Evolutionary conservation across 2,888 invertebrate genomes (phyloP).

Genomic region (Agapostemon virescens): DNA sequence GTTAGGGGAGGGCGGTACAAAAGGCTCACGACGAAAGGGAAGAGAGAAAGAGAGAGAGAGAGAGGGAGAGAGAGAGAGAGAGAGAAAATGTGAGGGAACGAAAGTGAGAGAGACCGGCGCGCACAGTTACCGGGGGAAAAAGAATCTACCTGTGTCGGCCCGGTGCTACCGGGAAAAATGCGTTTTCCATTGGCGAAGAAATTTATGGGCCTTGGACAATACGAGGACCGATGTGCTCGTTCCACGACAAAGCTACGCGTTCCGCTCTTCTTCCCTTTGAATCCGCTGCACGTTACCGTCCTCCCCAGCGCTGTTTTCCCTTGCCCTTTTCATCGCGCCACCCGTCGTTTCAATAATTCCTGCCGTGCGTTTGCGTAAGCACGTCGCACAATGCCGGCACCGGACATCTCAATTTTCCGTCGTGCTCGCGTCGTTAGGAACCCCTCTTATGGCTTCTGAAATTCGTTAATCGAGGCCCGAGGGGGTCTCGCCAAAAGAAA

Average conservation of each 20-base stretch:
- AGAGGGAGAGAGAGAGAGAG: too few relatives aligned
- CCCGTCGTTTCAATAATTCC: slow-evolving; percentile 64
- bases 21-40: slow-evolving; percentile 26
- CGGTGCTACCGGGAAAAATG: slow-evolving; percentile 74
- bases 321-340: slow-evolving; percentile 33
- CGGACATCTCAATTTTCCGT: slow-evolving; percentile 61
- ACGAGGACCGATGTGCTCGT: slow-evolving; percentile 62
- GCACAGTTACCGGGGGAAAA: slow-evolving; percentile 26
- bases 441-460: background rate
- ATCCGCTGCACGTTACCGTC: slow-evolving; percentile 4
- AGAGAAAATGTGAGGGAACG: background rate
- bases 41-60: background rate
- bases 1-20: slow-evolving; percentile 50
- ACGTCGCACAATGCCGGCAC: slow-evolving; percentile 53
- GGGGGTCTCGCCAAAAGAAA: background rate
- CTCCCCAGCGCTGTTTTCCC: slow-evolving; percentile 18
- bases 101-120: slow-evolving; percentile 5
- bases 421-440: slow-evolving; percentile 19
- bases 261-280: slow-evolving; percentile 37
- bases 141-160: slow-evolving; percentile 62
- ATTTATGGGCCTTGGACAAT: slow-evolving; percentile 77
- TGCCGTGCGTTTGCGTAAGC: slow-evolving; percentile 60
- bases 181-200: slow-evolving; percentile 76
- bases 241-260: slow-evolving; percentile 59
- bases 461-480: background rate